A percentile compares a stretch with the other conserved stretches of the same genome.
Evolutionary conservation across 2,797 vertebrate species (phyloP).

Genomic region (Phalanger gymnotis): DNA sequence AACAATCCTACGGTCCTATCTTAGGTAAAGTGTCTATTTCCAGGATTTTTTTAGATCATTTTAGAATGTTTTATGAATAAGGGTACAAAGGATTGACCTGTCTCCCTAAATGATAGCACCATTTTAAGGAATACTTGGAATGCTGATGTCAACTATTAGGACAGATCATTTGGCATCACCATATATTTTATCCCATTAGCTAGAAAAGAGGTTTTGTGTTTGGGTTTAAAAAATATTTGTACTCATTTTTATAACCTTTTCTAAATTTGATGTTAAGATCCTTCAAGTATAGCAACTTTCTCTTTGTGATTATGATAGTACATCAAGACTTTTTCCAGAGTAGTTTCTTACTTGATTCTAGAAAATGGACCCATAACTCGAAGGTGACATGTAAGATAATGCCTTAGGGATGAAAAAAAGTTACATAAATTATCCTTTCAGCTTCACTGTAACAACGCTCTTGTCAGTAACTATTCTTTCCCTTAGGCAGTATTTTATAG

Average conservation of each 20-base stretch:
- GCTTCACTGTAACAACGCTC: conserved; percentile 48
- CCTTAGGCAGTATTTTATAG: conserved; percentile 39
- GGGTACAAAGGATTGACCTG: conserved; percentile 21
- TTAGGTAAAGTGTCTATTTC: neutral
- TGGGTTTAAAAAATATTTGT: conserved; percentile 39
- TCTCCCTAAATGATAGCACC: conserved; percentile 25
- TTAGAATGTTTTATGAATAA: conserved; percentile 38
- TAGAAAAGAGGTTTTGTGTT: neutral
- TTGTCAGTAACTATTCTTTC: conserved; percentile 34
- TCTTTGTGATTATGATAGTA: conserved; percentile 43
- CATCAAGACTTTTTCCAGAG: conserved; percentile 28
- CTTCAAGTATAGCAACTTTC: conserved; percentile 37
- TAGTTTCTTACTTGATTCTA: conserved; percentile 35
- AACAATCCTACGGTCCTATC: neutral
- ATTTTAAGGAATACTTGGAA: neutral
- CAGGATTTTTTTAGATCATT: conserved; percentile 27
- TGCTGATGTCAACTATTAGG: conserved; percentile 53
- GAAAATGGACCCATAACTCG: conserved; percentile 38
- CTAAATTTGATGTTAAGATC: conserved; percentile 46
- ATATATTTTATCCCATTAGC: conserved; percentile 22
- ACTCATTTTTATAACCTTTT: neutral
- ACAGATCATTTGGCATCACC: conserved; percentile 26
- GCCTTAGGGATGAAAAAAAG: conserved; percentile 18
- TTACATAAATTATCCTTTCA: conserved; percentile 7
- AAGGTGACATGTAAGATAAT: conserved; percentile 29